Percentiles rank a stretch among this genome's conserved stretches.
Evolutionary conservation across 2,888 invertebrate genomes (phyloP).

Genomic region (Papilio protenor): DNA sequence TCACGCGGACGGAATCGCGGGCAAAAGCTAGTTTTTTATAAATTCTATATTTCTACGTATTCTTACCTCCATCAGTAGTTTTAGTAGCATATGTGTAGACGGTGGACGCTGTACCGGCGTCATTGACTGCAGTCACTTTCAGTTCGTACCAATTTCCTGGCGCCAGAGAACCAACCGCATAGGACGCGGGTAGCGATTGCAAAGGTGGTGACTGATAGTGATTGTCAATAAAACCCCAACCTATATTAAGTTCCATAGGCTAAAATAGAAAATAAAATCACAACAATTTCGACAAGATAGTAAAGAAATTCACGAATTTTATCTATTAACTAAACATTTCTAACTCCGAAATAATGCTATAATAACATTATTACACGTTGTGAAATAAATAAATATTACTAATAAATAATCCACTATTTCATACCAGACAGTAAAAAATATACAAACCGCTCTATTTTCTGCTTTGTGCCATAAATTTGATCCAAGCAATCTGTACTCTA

Average conservation of each 20-base stretch:
- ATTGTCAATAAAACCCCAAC: constrained; percentile 75
- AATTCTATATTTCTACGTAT: neutral
- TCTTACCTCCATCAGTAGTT: constrained; percentile 84
- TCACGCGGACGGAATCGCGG: no score
- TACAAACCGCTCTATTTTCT: constrained; percentile 72
- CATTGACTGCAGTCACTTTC: constrained; percentile 85
- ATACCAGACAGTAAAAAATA: constrained; percentile 4
- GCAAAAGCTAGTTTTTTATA: no score
- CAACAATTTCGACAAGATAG: neutral
- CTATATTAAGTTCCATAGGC: constrained; percentile 69
- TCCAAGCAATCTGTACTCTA: constrained; percentile 87
- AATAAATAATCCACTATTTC: neutral
- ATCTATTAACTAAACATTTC: no score
- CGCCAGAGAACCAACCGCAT: constrained; percentile 81
- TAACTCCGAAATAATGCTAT: no score
- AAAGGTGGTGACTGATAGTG: constrained; percentile 71
- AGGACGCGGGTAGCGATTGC: constrained; percentile 71
- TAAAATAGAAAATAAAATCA: constrained; percentile 45
- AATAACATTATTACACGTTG: no score
- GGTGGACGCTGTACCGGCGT: constrained; percentile 85
- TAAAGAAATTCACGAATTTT: no score
- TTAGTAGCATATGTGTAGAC: constrained; percentile 86
- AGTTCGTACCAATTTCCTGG: constrained; percentile 87
- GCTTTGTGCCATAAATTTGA: constrained; percentile 77
- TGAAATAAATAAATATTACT: no score